These are phyloP conservation scores for Chironomus striatipennis DNA, from an alignment of 1,140 invertebrate species.

Conservation along the genomic window DNA sequence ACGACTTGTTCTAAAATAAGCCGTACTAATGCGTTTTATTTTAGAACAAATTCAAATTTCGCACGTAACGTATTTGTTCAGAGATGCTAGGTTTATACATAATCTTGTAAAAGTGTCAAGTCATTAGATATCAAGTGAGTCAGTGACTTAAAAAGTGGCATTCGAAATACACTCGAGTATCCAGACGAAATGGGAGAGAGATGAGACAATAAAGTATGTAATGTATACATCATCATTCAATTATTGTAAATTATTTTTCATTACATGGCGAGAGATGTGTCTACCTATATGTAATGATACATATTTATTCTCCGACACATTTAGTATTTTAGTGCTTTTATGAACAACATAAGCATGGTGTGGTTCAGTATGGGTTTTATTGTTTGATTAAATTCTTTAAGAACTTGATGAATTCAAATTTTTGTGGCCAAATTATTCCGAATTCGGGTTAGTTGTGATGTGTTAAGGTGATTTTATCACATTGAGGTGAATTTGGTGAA, in stretches of 20 bases:
- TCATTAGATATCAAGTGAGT: not conserved
- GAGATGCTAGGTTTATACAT: too few species aligned
- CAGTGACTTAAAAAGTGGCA: conserved; percentile 20
- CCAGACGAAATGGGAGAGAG: not conserved
- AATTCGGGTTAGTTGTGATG: too few species aligned
- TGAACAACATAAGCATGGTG: not conserved
- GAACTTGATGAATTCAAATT: too few species aligned
- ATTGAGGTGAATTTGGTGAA: too few species aligned
- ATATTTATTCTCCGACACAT: not conserved
- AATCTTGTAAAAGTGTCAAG: not conserved
- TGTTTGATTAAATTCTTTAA: too few species aligned
- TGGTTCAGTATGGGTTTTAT: not conserved
- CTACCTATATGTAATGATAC: not conserved
- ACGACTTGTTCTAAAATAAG: too few species aligned
- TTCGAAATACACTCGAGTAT: not conserved
- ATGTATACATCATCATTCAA: conserved; percentile 22
- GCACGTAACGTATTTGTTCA: too few species aligned
- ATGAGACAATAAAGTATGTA: not conserved
- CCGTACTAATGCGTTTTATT: too few species aligned
- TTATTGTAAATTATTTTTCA: conserved; percentile 24
- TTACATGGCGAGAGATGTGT: not conserved
- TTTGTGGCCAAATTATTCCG: too few species aligned
- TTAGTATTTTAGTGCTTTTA: conserved; percentile 6
- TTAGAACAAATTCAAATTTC: too few species aligned
- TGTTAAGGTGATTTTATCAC: too few species aligned